phyloP scores from a whole-genome alignment of 2,113 vertebrate species.

The Brachypteracias leptosomus region DNA sequence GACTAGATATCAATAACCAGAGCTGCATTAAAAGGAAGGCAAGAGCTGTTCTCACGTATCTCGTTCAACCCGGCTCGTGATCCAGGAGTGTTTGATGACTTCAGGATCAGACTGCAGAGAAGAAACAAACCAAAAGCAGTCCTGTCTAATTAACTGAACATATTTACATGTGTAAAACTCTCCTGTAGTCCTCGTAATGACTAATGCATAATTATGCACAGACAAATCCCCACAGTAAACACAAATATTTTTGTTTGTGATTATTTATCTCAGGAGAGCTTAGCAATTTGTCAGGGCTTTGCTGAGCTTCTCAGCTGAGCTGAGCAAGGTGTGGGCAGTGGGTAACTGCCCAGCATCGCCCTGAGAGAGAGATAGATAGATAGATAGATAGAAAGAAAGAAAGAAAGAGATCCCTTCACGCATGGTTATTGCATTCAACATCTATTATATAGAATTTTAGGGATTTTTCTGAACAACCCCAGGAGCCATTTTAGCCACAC shows the following conservation, averaged over 20 bases:
- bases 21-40: neutral
- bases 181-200: conserved; percentile 68
- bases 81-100: conserved; percentile 50
- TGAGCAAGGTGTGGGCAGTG: fast-evolving
- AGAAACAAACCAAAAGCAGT: conserved; percentile 62
- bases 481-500: no score
- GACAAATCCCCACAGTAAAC: conserved; percentile 73
- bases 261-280: conserved; percentile 62
- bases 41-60: neutral
- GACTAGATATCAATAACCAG: neutral
- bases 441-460: no score
- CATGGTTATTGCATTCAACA: no score
- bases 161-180: conserved; percentile 74
- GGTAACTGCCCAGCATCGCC: no score
- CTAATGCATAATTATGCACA: conserved; percentile 72
- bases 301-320: neutral
- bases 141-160: conserved; percentile 71
- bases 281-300: conserved; percentile 54
- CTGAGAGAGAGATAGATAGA: no score
- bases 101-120: conserved; percentile 51
- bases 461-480: no score
- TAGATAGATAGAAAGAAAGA: no score
- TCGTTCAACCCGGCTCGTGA: neutral
- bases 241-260: conserved; percentile 73
- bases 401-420: no score